phyloP scores from a whole-genome alignment of 2,888 invertebrate genomes.

The Biston stratarius region DNA sequence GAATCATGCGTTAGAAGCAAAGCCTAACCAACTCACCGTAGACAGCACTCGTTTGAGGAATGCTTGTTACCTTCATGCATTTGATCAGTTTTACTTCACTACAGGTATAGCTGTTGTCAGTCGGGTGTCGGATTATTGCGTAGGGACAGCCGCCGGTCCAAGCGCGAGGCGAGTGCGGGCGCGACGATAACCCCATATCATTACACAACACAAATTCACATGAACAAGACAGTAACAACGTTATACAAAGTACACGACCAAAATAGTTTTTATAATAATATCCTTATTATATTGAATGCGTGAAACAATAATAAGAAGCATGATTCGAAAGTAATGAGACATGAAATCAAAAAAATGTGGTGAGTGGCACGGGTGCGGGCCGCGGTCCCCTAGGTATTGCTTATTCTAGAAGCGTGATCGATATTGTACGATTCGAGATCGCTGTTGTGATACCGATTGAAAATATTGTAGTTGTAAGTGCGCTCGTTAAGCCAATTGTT shows the following conservation, averaged over 20 bases:
- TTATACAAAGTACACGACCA: conserved; percentile 82
- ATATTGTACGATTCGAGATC: conserved; percentile 36
- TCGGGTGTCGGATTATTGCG: conserved; percentile 74
- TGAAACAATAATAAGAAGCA: conserved; percentile 75
- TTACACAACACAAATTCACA: conserved; percentile 86
- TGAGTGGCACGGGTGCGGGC: conserved; percentile 70
- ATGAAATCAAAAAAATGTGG: conserved; percentile 58
- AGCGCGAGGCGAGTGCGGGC: conserved; percentile 83
- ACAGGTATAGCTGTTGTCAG: conserved; percentile 74
- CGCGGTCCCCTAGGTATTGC: conserved; percentile 56
- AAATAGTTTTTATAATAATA: conserved; percentile 81
- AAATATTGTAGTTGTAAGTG: conserved; percentile 33
- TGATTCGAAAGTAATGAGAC: conserved; percentile 65
- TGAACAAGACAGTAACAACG: conserved; percentile 81
- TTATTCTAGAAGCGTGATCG: conserved; percentile 47
- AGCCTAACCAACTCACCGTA: conserved; percentile 78
- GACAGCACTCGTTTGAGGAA: conserved; percentile 81
- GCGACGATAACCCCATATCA: conserved; percentile 73
- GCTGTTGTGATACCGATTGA: conserved; percentile 33
- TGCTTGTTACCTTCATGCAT: conserved; percentile 83
- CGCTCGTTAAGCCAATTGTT: conserved; percentile 42
- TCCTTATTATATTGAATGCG: conserved; percentile 66
- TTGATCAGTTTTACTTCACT: conserved; percentile 77
- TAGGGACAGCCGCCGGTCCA: conserved; percentile 73
- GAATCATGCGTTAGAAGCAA: conserved; percentile 60